phyloP scores from a whole-genome alignment of 2,113 vertebrate genomes.

The Lamprologus callipterus region DNA sequence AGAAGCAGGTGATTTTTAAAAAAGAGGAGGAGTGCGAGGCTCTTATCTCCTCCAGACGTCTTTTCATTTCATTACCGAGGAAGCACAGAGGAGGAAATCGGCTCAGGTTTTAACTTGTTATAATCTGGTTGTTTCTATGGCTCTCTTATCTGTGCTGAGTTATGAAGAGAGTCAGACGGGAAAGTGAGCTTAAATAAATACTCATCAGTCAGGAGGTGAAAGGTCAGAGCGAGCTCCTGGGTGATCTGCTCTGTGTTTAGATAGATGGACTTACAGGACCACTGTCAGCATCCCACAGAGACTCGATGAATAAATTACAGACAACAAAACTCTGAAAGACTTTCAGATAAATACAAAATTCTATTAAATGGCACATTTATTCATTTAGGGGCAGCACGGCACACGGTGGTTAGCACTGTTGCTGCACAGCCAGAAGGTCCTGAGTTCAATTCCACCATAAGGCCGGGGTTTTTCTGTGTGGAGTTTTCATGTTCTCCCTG shows the following conservation, averaged over 20 bases:
- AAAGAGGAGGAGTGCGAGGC: neutral
- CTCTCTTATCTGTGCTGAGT: slow-evolving; percentile 5
- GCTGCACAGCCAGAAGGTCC: neutral
- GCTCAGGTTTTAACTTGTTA: neutral
- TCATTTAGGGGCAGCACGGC: neutral
- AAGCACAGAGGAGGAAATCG: neutral
- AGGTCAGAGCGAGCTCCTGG: neutral
- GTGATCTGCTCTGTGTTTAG: neutral
- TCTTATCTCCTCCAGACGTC: slow-evolving; percentile 37
- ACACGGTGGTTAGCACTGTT: neutral
- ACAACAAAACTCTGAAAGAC: neutral
- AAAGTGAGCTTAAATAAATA: neutral
- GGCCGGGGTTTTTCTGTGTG: fast-evolving
- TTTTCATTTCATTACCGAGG: slow-evolving; percentile 24
- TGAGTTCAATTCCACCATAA: neutral
- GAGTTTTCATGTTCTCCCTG: neutral
- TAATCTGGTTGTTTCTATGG: neutral
- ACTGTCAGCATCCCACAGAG: neutral
- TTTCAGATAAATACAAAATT: neutral
- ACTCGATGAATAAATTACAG: neutral
- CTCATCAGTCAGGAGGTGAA: neutral
- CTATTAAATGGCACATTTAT: neutral
- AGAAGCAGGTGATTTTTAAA: slow-evolving; percentile 1
- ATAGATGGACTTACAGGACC: neutral
- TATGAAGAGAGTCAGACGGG: neutral